phyloP scores from a whole-genome alignment of 2,888 invertebrate species.

The Cremastobaeus sp. region DNA sequence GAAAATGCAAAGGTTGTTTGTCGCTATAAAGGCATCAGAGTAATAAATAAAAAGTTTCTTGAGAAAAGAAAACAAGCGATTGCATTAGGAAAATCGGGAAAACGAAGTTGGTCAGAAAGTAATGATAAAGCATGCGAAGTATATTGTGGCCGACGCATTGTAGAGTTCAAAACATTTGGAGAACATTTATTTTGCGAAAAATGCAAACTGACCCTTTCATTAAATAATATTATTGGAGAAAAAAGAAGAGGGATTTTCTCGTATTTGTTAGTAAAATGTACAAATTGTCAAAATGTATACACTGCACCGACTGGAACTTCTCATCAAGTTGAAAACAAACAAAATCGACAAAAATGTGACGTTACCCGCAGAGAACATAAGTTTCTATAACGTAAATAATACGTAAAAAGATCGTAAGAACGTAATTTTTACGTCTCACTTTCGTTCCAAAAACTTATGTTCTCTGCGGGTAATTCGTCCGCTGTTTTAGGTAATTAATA shows the following conservation, averaged over 20 bases:
- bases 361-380: no score
- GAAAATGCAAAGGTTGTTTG: no score
- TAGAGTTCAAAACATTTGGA: not conserved
- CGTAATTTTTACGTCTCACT: no score
- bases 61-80: not conserved
- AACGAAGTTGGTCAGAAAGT: not conserved
- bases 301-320: not conserved
- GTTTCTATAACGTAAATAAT: no score
- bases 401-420: no score
- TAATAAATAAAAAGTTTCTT: not conserved
- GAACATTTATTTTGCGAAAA: not conserved
- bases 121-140: not conserved
- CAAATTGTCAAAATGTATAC: not conserved
- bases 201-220: not conserved
- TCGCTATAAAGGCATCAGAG: not conserved
- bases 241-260: not conserved
- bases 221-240: not conserved
- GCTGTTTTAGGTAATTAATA: not conserved
- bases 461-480: no score
- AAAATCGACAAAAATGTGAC: no score
- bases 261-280: not conserved
- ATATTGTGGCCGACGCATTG: not conserved
- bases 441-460: no score
- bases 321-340: no score
- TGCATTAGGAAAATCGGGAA: not conserved